Base-by-base conservation (phyloP, 64 coral and sea anemone species). In the Orbicella faveolata region DNA sequence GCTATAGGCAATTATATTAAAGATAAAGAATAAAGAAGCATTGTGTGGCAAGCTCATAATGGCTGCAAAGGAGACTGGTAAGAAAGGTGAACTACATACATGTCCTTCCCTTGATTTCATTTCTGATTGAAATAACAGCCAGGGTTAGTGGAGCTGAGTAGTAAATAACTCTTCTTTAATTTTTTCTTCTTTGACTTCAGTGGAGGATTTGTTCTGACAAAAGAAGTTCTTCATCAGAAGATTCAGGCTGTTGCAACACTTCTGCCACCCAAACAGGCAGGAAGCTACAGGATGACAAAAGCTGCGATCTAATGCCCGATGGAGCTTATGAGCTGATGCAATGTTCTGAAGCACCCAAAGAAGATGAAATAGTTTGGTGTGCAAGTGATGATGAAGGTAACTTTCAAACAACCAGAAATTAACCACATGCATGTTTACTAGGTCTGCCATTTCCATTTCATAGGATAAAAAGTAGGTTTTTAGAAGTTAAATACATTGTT, bases 311-410 rank as follows among this genome's bases (percentile, higher is more conserved):
- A 23, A 70, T 70, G 51, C 66, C 39, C 34, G 61, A 85, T 85
- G 65, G 61, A 36, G 64, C 82, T 52, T 52, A 68, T 41, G 61
- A 85, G 2, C 64, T 85, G 21, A 35, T 85, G 20, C 30, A 72
- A 33, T 85, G 68, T 85, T 4, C 36, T 51, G 39, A 85, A n/a
- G n/a, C 20, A 54, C 23, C 65, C 20, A 85, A 69, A 13, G 37
- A 85, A 30, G 65, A 8, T 51, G 63, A 73, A 72, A 85, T 85
- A 72, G 36, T 70, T 3, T 85, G 64, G 34, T 52, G 39, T 72
- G 65, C 82, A 85, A 85, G 82, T 73, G 82, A 73, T 34, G 39
- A 85, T 30, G 82, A 85, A 85, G 82, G 82, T 85, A 73, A 12
- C 21, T 70, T 0, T 70, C 20, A 70, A 67, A 70, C 25, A 33